These are phyloP conservation scores for Rattus rattus DNA, from an alignment of 2,113 vertebrate species.

Conservation along the genomic window DNA sequence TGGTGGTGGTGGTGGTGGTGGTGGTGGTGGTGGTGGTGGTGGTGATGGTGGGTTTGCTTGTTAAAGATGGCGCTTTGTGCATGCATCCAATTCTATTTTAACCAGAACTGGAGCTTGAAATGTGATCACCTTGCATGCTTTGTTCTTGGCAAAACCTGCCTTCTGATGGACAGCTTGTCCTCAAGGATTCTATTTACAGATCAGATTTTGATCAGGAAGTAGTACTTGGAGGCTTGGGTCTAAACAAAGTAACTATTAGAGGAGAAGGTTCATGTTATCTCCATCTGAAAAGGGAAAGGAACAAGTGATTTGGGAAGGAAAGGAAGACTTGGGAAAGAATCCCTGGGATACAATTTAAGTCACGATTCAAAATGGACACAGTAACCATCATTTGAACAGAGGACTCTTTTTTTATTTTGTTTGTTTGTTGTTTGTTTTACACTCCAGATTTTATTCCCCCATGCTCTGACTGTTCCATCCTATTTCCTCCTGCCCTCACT, in stretches of 20 bases:
- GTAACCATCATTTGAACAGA: not conserved
- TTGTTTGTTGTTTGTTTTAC: too few species aligned
- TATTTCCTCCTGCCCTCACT: too few species aligned
- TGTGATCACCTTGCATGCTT: conserved; percentile 67
- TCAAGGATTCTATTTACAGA: conserved; percentile 34
- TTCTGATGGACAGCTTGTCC: conserved; percentile 40
- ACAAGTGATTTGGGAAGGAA: conserved; percentile 64
- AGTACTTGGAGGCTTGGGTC: conserved; percentile 77
- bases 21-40: too few species aligned
- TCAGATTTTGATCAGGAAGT: conserved; percentile 80
- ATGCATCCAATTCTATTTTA: conserved; percentile 78
- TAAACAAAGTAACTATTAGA: conserved; percentile 74
- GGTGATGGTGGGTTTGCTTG: conserved; percentile 33
- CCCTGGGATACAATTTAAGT: not conserved
- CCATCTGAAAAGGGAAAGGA: conserved; percentile 25
- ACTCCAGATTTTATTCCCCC: too few species aligned
- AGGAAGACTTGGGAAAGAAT: conserved; percentile 42
- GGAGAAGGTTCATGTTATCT: conserved; percentile 3
- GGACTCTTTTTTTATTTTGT: not conserved
- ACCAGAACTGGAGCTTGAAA: conserved; percentile 80
- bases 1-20: not conserved
- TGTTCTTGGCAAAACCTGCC: conserved; percentile 30
- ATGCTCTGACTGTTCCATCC: too few species aligned
- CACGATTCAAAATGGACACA: conserved; percentile 37
- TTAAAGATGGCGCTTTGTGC: conserved; percentile 67